Base-by-base conservation (phyloP, 2,797 vertebrate species). In the Hozukius guyotensis region DNA sequence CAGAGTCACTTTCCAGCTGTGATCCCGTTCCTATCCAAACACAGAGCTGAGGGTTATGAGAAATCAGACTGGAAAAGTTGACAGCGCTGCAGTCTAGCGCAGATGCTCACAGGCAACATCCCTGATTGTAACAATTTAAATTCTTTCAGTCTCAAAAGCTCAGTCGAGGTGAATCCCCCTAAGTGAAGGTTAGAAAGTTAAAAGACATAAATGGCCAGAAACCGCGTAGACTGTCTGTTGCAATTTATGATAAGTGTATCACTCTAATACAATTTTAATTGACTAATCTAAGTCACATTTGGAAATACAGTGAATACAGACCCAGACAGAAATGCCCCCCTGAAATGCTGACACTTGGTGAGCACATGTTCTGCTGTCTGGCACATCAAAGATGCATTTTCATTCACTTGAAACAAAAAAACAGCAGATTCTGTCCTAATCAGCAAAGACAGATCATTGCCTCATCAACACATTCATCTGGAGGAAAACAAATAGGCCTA, bases 21-120 rank as follows among this genome's bases (percentile, higher is more conserved):
- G 90, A 91, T 91, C 79, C 68, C 86, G 80, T 85, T 94, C 77
- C 84, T 85, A 89, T 92, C 34, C 74, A 94, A 95, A 93, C 84
- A 94, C 74, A 64, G 67, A 83, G 81, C 79, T 72, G 76, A 84
- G 81, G 75, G 57, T 82, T 85, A 82, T 16, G 25, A 82, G 46
- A 85, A 88, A 75, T 88, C 77, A 67, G 66, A 83, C 83, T 87
- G 91, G 89, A 90, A 92, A 88, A 84, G 83, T 77, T 82, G 81
- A 90, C 81, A 67, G 59, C 6, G 49, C 82, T 75, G 79, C 73
- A 72, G 78, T 77, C 82, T 78, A 84, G 82, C 77, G 57, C 73
- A 79, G 9, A 85, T 46, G 60, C 76, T 83, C 81, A 75, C 8
- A 38, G 81, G 74, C 78, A 85, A 69, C 46, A 49, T 82, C 60